Percentiles rank a stretch among this genome's conserved stretches.
These are phyloP conservation scores for Eilema depressum DNA, from an alignment of 2,888 invertebrate genomes.

Conservation along the genomic window DNA sequence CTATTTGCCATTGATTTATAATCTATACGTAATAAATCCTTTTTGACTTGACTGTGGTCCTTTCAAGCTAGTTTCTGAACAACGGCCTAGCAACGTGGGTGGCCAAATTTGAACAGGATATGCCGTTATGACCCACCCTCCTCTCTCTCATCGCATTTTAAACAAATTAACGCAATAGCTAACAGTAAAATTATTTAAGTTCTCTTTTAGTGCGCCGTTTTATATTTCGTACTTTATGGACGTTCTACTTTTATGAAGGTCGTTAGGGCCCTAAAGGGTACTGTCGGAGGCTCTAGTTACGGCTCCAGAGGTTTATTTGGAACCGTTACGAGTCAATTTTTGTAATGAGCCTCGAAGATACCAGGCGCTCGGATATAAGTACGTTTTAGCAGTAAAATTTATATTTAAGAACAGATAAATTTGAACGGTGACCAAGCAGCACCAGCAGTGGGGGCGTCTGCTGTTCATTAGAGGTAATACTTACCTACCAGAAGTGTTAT, in stretches of 20 bases:
- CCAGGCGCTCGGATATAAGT: background rate
- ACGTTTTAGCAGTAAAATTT: background rate
- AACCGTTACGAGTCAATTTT: slow-evolving; percentile 43
- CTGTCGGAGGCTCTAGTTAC: slow-evolving; percentile 48
- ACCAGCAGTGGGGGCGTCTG: background rate
- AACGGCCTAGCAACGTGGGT: background rate
- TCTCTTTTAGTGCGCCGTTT: slow-evolving; percentile 52
- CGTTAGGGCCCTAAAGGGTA: slow-evolving; percentile 48
- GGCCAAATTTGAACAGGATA: background rate
- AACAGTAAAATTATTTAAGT: slow-evolving; percentile 61
- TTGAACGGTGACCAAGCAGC: background rate
- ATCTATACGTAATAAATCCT: background rate
- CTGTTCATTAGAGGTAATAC: background rate
- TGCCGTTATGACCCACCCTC: background rate
- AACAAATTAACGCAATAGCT: slow-evolving; percentile 54
- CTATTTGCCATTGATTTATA: no score
- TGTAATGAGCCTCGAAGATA: slow-evolving; percentile 10
- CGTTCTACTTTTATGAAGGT: slow-evolving; percentile 57
- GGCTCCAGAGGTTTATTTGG: slow-evolving; percentile 40
- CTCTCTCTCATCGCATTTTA: background rate
- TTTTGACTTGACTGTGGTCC: background rate
- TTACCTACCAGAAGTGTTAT: background rate
- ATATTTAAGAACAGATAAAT: background rate
- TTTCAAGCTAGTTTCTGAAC: background rate
- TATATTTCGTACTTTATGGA: slow-evolving; percentile 60